phyloP scores from a whole-genome alignment of 2,113 vertebrate genomes.

The Psammodynastes pulverulentus region DNA sequence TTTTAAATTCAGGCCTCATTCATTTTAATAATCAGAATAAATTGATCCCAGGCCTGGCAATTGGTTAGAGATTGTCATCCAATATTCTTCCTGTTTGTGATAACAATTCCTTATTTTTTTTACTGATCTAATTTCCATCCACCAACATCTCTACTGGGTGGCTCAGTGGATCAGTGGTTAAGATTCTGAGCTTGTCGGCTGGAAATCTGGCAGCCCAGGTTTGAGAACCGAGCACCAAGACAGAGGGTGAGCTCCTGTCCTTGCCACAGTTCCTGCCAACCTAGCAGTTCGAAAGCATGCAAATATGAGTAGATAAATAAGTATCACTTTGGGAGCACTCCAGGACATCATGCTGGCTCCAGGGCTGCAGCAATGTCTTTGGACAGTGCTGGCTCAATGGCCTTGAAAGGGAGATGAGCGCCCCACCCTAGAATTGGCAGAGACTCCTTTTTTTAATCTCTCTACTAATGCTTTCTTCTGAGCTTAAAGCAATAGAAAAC shows the following conservation, averaged over 20 bases:
- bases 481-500: slow-evolving; percentile 24
- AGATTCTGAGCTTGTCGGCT: background rate
- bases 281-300: too few species aligned
- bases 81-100: slow-evolving; percentile 21
- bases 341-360: background rate
- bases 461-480: slow-evolving; percentile 31
- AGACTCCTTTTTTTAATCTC: slow-evolving; percentile 4
- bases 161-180: background rate
- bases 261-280: too few species aligned
- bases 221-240: background rate
- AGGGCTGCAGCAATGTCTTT: background rate
- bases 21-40: slow-evolving; percentile 19
- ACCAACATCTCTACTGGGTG: slow-evolving; percentile 24
- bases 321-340: background rate
- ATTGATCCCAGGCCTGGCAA: background rate
- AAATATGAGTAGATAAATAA: too few species aligned
- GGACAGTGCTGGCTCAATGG: background rate
- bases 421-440: background rate
- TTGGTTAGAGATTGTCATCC: slow-evolving; percentile 3
- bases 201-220: background rate
- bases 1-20: background rate
- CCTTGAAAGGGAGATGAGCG: background rate
- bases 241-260: too few species aligned
- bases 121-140: slow-evolving; percentile 35
- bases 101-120: background rate